Percentiles rank a stretch among this genome's conserved stretches.
Evolutionary conservation across 2,888 invertebrate species (phyloP).

Genomic region (Campopleginae sp.): DNA sequence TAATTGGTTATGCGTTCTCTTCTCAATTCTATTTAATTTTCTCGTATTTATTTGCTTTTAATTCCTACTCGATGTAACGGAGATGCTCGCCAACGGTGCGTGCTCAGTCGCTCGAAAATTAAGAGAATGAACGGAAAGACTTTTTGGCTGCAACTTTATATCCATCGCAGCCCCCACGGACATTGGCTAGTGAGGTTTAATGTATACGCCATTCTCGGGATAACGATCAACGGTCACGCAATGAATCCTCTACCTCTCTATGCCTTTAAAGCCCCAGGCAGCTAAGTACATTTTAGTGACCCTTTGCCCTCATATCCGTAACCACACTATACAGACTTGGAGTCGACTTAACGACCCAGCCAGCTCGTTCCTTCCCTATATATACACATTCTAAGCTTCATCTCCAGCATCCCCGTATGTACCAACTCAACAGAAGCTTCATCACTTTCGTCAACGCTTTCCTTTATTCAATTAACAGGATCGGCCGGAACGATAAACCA

Average conservation of each 20-base stretch:
- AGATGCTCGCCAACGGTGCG: slow-evolving; percentile 31
- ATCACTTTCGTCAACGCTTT: slow-evolving; percentile 25
- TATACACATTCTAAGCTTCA: slow-evolving; percentile 19
- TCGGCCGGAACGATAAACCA: slow-evolving; percentile 12
- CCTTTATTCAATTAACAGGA: slow-evolving; percentile 7
- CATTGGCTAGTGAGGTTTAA: slow-evolving; percentile 61
- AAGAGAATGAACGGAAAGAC: slow-evolving; percentile 31
- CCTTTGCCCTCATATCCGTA: slow-evolving; percentile 68
- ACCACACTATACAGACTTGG: slow-evolving; percentile 39
- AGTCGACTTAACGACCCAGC: slow-evolving; percentile 63
- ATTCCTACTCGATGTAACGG: slow-evolving; percentile 30
- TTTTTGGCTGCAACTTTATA: slow-evolving; percentile 15
- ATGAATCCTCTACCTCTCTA: slow-evolving; percentile 73
- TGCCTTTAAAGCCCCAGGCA: slow-evolving; percentile 74
- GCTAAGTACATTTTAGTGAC: slow-evolving; percentile 79
- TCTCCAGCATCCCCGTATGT: neutral
- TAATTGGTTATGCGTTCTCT: neutral
- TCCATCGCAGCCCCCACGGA: slow-evolving; percentile 52
- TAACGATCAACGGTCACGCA: slow-evolving; percentile 81
- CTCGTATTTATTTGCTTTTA: slow-evolving; percentile 7
- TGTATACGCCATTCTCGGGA: slow-evolving; percentile 74
- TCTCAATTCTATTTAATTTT: neutral
- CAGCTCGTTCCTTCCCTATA: slow-evolving; percentile 44
- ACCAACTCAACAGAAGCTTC: slow-evolving; percentile 24
- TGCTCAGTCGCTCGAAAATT: slow-evolving; percentile 36